Base-by-base conservation (phyloP, 2,797 vertebrate genomes). In the Ctenochaetus hawaiiensis region DNA sequence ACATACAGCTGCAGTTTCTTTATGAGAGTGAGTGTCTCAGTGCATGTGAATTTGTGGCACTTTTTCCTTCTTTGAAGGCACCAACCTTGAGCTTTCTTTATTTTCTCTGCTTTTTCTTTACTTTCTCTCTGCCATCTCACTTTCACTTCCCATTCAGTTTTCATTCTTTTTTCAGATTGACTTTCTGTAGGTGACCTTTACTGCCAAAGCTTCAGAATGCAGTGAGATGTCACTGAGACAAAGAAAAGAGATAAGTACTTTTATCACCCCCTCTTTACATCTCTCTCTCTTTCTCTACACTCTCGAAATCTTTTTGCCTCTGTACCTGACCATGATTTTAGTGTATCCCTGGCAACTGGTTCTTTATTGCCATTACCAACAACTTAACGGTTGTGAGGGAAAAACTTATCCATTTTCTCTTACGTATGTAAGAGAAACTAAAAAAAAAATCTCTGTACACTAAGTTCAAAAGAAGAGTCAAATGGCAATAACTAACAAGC, bases 291-390 rank as follows among this genome's bases (percentile, higher is more conserved):
- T 56, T 53, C 26, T 43, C 77, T 3, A 0, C 37, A 65, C 7
- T 66, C 43, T 78, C 48, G 30, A 58, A n/a, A 66, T 14, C 63
- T 59, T 57, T 41, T 45, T 47, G 18, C 20, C 22, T 20, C 16
- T 1, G 0, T 67, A 39, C 39, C 23, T 41, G 12, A 6, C 22
- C n/a, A 37, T 72, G 44, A 75, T 76, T 64, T 37, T 71, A 74
- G 59, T 67, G 68, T 81, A 47, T 75, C 82, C 75, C 10, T 75
- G 60, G 75, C 69, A 87, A 85, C 74, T 11, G n/a, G 11, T 1
- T 72, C 18, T 53, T 57, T 16, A 63, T 20, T 45, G 22, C 26
- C 45, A 16, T 67, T 45, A 43, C 63, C 41, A 62, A 60, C 48
- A 62, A 16, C 39, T 64, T 44, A 51, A 47, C 23, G 37, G 45